Evolutionary conservation across 1,140 invertebrate genomes (phyloP), one percentile per base, ranked within the genome.

Genomic region (Orius insidiosus): DNA sequence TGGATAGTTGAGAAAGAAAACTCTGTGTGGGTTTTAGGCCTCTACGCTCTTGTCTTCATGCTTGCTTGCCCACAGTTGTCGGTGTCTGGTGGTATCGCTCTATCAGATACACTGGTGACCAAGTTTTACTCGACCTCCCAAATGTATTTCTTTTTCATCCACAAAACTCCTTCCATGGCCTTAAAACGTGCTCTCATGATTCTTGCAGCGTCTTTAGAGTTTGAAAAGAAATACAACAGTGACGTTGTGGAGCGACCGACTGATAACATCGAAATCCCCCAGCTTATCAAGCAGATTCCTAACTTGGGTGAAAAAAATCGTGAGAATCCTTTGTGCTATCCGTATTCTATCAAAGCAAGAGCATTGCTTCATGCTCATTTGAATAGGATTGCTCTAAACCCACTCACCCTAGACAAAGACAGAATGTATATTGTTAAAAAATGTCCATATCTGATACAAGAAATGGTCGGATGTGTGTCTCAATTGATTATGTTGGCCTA

Each of bases 1-100:
- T 99, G 95, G 95, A 97, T 99, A 63, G 90, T 99, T n/a, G 93
- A 98, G 60, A 94, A 96, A 63, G 87, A 98, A 67, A 98, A 99
- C 64, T 96, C 92, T 53, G 76, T 98, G 31, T 96, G 89, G 88
- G 93, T 97, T 6, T 68, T 98, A 33, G 90, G 89, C 10, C 69
- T 95, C 0, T 99, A 99, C 69, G 90, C 80, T 13, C 66, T 98
- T 35, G 80, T 98, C 1, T 98, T 99, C 59, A 98, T 99, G 92
- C 79, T 98, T 43, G 86, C 90, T 64, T 98, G 54, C 94, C 94
- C 9, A 83, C 85, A 45, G 78, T 80, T 53, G 82, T 98, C 53
- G 93, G 93, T 38, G 85, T 86, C 55, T 98, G 96, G 95, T 99
- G 96, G 96, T 95, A 97, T 63, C 77, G 84, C 49, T 95, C 90